Conservation (phyloP, 1,140 invertebrate species). For the Amphibalanus amphitrite region DNA sequence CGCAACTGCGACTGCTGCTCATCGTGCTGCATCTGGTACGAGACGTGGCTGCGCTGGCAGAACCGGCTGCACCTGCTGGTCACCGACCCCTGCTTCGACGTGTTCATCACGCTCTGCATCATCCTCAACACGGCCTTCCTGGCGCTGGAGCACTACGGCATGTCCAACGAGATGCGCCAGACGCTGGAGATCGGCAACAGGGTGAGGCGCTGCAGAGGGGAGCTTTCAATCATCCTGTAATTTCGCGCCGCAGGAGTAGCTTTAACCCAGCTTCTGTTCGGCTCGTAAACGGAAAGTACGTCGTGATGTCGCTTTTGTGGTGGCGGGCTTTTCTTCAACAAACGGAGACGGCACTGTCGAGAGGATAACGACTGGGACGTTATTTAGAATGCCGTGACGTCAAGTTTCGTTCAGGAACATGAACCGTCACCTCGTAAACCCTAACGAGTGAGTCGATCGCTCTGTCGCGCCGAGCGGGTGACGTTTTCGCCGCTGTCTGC, state of each 20-base stretch:
- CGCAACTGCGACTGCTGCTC: slow-evolving; percentile 72
- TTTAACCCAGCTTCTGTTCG: neutral
- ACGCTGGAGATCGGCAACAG: slow-evolving; percentile 77
- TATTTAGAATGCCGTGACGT: too few species aligned
- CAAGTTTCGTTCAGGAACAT: too few species aligned
- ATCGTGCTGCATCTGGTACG: slow-evolving; percentile 52
- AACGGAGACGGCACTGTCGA: too few species aligned
- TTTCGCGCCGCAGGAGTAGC: neutral
- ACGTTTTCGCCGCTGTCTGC: too few species aligned
- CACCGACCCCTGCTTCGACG: slow-evolving; percentile 61
- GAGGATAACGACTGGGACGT: too few species aligned
- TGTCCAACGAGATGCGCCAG: slow-evolving; percentile 54
- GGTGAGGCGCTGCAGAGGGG: slow-evolving; percentile 28
- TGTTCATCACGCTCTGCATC: slow-evolving; percentile 75
- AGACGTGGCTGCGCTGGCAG: slow-evolving; percentile 21
- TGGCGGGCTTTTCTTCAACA: too few species aligned
- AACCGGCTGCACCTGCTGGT: slow-evolving; percentile 34
- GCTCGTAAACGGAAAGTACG: neutral
- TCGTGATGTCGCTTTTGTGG: slow-evolving; percentile 18
- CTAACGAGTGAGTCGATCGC: too few species aligned
- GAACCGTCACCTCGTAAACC: too few species aligned
- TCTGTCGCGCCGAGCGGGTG: too few species aligned
- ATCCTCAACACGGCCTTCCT: slow-evolving; percentile 75
- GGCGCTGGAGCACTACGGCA: slow-evolving; percentile 75
- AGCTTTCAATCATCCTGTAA: neutral